Evolutionary conservation across 1,140 invertebrate genomes (phyloP).

Genomic region (Zaprionus taronus): DNA sequence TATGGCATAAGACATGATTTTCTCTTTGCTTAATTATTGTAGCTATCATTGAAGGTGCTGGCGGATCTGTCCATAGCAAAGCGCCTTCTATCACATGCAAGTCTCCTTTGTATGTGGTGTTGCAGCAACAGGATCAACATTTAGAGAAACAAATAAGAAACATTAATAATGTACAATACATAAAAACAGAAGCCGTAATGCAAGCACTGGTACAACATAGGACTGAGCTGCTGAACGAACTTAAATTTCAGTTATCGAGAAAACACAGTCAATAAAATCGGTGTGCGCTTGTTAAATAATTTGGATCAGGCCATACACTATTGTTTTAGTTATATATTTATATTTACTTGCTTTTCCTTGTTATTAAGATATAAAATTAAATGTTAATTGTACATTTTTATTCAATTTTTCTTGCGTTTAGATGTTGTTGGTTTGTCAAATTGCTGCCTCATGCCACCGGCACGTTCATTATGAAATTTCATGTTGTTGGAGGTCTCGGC

Average conservation of each 20-base stretch:
- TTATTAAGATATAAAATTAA: neutral
- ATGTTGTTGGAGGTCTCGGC: constrained; percentile 92
- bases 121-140: neutral
- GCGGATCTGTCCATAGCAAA: constrained; percentile 33
- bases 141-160: constrained; percentile 13
- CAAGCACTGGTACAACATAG: constrained; percentile 55
- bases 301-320: neutral
- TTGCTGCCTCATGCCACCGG: constrained; percentile 97
- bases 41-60: constrained; percentile 61
- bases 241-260: constrained; percentile 8
- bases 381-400: constrained; percentile 26
- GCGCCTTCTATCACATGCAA: constrained; percentile 13
- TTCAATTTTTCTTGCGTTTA: constrained; percentile 87
- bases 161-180: constrained; percentile 36
- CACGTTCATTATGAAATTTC: constrained; percentile 95
- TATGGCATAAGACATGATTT: neutral
- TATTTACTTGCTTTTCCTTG: constrained; percentile 28
- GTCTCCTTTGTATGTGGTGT: constrained; percentile 24
- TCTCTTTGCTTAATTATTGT: neutral
- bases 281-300: neutral
- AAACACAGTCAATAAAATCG: neutral
- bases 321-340: neutral
- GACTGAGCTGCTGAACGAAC: constrained; percentile 16
- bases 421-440: constrained; percentile 94
- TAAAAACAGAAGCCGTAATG: constrained; percentile 63